Conservation (phyloP, 2,888 invertebrate genomes). For the Sisyra nigra region DNA sequence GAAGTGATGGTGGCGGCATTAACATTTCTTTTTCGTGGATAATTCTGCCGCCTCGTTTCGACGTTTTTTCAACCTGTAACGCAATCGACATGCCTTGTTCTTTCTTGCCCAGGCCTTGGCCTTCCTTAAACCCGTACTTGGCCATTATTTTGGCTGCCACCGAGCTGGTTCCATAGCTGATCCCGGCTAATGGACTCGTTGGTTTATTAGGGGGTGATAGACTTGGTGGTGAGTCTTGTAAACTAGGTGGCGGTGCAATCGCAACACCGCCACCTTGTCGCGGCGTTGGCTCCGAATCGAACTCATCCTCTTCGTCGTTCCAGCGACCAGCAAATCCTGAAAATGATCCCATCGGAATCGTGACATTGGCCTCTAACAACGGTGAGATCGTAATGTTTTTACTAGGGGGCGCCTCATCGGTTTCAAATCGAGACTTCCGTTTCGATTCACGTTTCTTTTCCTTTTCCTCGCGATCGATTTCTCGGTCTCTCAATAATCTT, state of each 20-base stretch:
- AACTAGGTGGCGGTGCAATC: constrained; percentile 90
- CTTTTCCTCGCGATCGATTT: constrained; percentile 45
- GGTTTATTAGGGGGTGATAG: constrained; percentile 28
- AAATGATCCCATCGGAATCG: background rate
- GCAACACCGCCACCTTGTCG: constrained; percentile 57
- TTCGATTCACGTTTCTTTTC: constrained; percentile 42
- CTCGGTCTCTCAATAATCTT: constrained; percentile 51
- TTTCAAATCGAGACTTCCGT: constrained; percentile 43
- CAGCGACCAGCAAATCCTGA: constrained; percentile 36
- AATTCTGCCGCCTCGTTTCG: constrained; percentile 89
- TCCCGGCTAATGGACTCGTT: constrained; percentile 28
- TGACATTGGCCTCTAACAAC: background rate
- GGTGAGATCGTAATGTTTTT: constrained; percentile 20
- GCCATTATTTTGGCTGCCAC: constrained; percentile 99
- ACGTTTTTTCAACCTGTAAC: constrained; percentile 91
- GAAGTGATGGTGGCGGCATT: constrained; percentile 39
- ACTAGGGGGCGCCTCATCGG: constrained; percentile 36
- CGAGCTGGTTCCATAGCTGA: constrained; percentile 54
- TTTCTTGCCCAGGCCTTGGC: constrained; percentile 90
- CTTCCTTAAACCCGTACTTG: constrained; percentile 96
- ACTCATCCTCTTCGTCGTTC: constrained; percentile 53
- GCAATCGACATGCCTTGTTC: constrained; percentile 98
- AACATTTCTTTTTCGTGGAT: constrained; percentile 84
- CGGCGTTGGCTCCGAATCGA: constrained; percentile 28
- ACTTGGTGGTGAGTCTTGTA: constrained; percentile 46